Conservation (phyloP, 2,888 invertebrate genomes). For the Cryptus armator region DNA sequence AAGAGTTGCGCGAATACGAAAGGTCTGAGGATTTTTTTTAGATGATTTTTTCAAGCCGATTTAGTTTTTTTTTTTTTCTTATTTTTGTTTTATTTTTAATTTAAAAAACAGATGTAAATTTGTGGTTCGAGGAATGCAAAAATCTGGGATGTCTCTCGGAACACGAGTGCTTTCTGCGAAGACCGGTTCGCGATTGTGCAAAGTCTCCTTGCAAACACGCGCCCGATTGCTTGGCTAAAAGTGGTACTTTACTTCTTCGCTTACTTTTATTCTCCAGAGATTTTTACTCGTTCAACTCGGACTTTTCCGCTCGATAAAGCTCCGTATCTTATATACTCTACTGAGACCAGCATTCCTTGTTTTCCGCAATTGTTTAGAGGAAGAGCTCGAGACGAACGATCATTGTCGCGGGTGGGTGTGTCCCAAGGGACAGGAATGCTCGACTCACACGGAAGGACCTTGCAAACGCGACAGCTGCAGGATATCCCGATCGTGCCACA, state of each 20-base stretch:
- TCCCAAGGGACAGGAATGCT: constrained; percentile 75
- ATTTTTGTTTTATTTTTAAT: not conserved
- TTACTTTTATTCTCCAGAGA: not conserved
- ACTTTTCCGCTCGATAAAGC: constrained; percentile 1
- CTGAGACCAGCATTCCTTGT: constrained; percentile 33
- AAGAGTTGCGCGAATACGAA: constrained; percentile 75
- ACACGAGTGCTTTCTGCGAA: constrained; percentile 79
- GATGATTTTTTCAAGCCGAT: not conserved
- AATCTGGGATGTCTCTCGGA: constrained; percentile 77
- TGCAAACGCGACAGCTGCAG: constrained; percentile 72
- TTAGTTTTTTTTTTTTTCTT: not conserved
- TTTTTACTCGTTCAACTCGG: not conserved
- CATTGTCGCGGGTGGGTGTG: constrained; percentile 81
- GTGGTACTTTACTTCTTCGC: constrained; percentile 64
- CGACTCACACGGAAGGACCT: constrained; percentile 62
- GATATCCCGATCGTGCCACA: constrained; percentile 73
- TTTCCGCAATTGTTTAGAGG: constrained; percentile 68
- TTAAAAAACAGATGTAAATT: constrained; percentile 72
- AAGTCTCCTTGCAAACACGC: constrained; percentile 72
- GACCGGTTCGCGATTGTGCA: constrained; percentile 72
- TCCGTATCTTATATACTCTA: not conserved
- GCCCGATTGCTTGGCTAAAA: constrained; percentile 75
- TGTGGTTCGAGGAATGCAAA: constrained; percentile 76
- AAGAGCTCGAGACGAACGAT: constrained; percentile 66
- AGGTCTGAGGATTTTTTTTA: constrained; percentile 68